phyloP scores from a whole-genome alignment of 1,140 invertebrate genomes.

The Cyrtorhinus lividipennis region DNA sequence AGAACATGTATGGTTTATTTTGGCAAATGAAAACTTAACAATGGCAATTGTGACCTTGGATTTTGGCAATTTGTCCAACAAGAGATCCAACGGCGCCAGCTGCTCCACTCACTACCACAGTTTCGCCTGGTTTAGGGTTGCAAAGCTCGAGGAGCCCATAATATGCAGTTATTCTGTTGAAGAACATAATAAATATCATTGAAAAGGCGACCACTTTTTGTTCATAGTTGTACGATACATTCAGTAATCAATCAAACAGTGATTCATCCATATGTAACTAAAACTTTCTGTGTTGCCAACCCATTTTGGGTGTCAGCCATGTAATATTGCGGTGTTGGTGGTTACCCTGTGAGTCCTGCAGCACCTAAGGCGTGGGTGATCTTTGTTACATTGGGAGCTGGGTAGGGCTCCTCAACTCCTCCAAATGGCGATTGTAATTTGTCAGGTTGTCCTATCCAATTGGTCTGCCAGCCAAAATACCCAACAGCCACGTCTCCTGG shows the following conservation, averaged over 20 bases:
- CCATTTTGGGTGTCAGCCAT: no score
- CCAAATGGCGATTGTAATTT: not conserved
- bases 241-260: no score
- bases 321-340: no score
- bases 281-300: no score
- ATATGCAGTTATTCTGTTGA: constrained; percentile 56
- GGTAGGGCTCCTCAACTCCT: constrained; percentile 27
- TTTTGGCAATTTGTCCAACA: constrained; percentile 59
- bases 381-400: constrained; percentile 38
- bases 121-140: constrained; percentile 48
- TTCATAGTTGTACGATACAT: not conserved
- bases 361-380: constrained; percentile 41
- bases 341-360: constrained; percentile 50
- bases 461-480: constrained; percentile 43
- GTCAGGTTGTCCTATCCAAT: constrained; percentile 30
- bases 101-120: constrained; percentile 46
- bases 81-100: constrained; percentile 51
- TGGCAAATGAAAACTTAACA: no score
- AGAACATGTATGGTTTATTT: no score
- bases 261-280: no score
- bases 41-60: constrained; percentile 35
- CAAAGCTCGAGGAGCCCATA: constrained; percentile 56
- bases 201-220: not conserved
- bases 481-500: constrained; percentile 41
- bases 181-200: constrained; percentile 23